phyloP scores from a whole-genome alignment of 1,140 invertebrate genomes.

The Lerema accius region DNA sequence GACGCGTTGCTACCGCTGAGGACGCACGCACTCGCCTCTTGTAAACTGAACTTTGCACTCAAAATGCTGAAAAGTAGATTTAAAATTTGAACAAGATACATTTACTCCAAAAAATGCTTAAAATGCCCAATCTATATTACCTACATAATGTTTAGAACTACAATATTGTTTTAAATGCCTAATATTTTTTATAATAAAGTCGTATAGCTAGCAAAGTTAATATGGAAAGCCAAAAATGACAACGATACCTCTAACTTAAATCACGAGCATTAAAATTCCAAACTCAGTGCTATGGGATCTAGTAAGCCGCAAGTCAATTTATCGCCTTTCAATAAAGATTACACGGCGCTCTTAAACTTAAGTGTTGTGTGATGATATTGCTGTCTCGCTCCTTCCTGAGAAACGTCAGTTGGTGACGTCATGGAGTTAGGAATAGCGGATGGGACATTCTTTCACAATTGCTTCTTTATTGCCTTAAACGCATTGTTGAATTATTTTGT shows the following conservation, averaged over 20 bases:
- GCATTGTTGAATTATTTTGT: too few species aligned
- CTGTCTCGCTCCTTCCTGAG: constrained; percentile 40
- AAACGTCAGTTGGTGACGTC: constrained; percentile 33
- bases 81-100: too few species aligned
- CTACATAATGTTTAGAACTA: too few species aligned
- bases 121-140: too few species aligned
- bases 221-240: constrained; percentile 2
- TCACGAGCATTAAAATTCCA: constrained; percentile 10
- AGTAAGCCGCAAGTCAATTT: constrained; percentile 48
- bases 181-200: too few species aligned
- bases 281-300: constrained; percentile 20
- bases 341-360: constrained; percentile 51
- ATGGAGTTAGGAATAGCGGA: constrained; percentile 4
- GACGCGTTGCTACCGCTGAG: too few species aligned
- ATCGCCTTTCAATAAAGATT: constrained; percentile 57
- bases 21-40: too few species aligned
- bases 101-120: too few species aligned
- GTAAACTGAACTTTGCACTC: too few species aligned
- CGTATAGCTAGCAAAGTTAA: too few species aligned
- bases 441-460: constrained; percentile 13
- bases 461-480: background rate
- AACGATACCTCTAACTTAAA: constrained; percentile 1
- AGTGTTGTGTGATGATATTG: constrained; percentile 49
- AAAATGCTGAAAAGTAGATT: too few species aligned
- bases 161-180: too few species aligned